phyloP scores from a whole-genome alignment of 2,888 invertebrate genomes.

The Mythimna vitellina region DNA sequence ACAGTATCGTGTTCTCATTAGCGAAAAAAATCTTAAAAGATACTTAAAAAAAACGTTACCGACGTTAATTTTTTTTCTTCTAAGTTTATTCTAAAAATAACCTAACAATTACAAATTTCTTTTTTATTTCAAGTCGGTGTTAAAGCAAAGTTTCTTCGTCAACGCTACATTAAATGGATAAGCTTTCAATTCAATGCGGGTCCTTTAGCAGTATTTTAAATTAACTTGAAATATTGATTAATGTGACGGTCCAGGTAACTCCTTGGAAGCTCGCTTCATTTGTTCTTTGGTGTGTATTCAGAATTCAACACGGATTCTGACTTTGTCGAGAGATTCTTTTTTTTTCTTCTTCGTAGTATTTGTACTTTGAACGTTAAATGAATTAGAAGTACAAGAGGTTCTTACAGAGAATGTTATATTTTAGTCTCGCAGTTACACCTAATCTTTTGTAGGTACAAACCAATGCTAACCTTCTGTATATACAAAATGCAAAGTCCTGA shows the following conservation, averaged over 20 bases:
- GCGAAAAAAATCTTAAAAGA: too few relatives aligned
- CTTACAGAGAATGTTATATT: too few relatives aligned
- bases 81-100: background rate
- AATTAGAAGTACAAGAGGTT: too few relatives aligned
- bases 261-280: slow-evolving; percentile 18
- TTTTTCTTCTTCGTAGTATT: background rate
- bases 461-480: too few relatives aligned
- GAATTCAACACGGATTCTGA: slow-evolving; percentile 18
- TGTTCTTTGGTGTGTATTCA: slow-evolving; percentile 32
- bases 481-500: too few relatives aligned
- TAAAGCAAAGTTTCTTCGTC: slow-evolving; percentile 51
- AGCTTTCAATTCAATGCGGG: slow-evolving; percentile 73
- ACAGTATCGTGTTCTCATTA: too few relatives aligned
- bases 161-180: slow-evolving; percentile 67
- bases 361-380: too few relatives aligned
- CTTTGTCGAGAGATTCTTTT: slow-evolving; percentile 9
- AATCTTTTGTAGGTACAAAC: too few relatives aligned
- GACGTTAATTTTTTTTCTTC: background rate
- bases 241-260: slow-evolving; percentile 62
- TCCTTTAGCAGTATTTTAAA: slow-evolving; percentile 78
- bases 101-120: background rate
- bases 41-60: too few relatives aligned
- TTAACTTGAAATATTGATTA: slow-evolving; percentile 77
- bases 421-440: too few relatives aligned
- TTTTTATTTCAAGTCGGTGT: background rate